Percentiles rank a stretch among this genome's conserved stretches.
Evolutionary conservation across 2,113 vertebrate species (phyloP).

Genomic region (Jacana jacana): DNA sequence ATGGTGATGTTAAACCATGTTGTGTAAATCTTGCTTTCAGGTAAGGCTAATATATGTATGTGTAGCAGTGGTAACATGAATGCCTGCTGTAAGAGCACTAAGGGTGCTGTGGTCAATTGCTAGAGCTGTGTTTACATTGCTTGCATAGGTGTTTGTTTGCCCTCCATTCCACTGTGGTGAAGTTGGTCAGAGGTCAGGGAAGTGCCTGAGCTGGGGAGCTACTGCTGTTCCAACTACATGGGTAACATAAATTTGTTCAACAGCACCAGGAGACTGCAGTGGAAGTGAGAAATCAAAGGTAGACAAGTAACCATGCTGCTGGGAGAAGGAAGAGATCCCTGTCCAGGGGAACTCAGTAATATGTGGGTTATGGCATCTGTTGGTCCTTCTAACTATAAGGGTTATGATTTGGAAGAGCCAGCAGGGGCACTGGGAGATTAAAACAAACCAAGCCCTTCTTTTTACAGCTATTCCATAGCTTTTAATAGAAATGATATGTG

Average conservation of each 20-base stretch:
- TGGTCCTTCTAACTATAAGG: background rate
- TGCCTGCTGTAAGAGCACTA: fast-evolving
- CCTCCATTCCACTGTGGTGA: background rate
- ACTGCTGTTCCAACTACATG: background rate
- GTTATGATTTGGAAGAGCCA: background rate
- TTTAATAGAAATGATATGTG: background rate
- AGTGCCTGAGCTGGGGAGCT: background rate
- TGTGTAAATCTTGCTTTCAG: background rate
- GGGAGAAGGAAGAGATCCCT: background rate
- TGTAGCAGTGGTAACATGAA: background rate
- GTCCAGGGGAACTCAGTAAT: background rate
- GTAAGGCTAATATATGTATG: background rate
- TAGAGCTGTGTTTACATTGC: background rate
- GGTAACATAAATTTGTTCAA: background rate
- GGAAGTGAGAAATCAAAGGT: background rate
- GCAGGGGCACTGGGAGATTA: background rate
- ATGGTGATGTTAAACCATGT: background rate
- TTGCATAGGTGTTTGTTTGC: background rate
- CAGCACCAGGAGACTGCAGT: background rate
- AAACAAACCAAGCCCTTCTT: background rate
- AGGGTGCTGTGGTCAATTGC: background rate
- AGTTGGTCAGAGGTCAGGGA: background rate
- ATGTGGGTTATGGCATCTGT: background rate
- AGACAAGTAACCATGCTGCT: background rate
- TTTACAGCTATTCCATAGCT: background rate